Percentiles rank a stretch among this genome's conserved stretches.
These are phyloP conservation scores for Heterotis niloticus DNA, from an alignment of 2,113 vertebrate species.

Conservation along the genomic window DNA sequence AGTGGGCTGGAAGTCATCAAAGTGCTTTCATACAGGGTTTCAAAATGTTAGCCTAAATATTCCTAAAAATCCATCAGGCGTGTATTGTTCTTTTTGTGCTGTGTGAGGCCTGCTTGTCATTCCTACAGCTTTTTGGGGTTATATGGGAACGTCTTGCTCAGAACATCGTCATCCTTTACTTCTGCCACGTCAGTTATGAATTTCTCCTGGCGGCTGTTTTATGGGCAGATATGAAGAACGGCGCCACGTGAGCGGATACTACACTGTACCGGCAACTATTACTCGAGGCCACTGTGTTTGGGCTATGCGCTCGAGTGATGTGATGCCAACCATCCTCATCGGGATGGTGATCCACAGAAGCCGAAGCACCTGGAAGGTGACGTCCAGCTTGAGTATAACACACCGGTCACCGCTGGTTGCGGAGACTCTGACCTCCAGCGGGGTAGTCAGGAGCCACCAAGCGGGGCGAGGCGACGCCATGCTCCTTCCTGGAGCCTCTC, in stretches of 20 bases:
- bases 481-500: conserved; percentile 2
- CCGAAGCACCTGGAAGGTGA: background rate
- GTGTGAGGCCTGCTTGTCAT: background rate
- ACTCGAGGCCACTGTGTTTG: background rate
- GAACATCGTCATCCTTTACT: too few species aligned
- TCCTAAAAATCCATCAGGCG: background rate
- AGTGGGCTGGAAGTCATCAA: background rate
- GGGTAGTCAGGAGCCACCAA: background rate
- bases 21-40: background rate
- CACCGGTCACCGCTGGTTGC: background rate
- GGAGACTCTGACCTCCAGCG: background rate
- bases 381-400: background rate
- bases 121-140: too few species aligned
- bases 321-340: background rate
- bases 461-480: background rate
- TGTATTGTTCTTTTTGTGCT: background rate
- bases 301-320: background rate
- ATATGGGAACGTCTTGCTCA: too few species aligned
- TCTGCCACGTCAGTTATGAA: too few species aligned
- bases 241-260: too few species aligned
- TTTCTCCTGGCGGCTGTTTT: too few species aligned
- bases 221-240: too few species aligned
- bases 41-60: background rate
- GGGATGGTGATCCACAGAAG: background rate
- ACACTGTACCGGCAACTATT: too few species aligned